Percentiles rank a stretch among this genome's conserved stretches.
These are phyloP conservation scores for Fregetta grallaria DNA, from an alignment of 2,113 vertebrate species.

Conservation along the genomic window DNA sequence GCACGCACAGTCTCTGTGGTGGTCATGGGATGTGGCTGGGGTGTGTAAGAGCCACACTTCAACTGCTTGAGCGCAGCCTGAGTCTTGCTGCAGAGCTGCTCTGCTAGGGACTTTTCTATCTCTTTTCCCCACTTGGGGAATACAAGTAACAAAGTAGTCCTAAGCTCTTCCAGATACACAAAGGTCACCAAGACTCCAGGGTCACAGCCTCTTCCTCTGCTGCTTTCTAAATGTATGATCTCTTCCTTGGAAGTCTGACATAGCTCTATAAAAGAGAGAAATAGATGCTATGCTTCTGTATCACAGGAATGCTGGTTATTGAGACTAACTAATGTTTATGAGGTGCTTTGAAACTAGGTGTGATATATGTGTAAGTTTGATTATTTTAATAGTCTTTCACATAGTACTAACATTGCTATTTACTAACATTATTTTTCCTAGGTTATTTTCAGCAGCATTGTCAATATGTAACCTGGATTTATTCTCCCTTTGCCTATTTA, in stretches of 20 bases:
- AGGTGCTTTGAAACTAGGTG: background rate
- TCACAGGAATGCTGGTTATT: background rate
- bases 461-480: background rate
- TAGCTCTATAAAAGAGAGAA: background rate
- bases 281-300: background rate
- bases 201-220: background rate
- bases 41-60: background rate
- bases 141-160: background rate
- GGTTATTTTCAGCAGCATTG: background rate
- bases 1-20: background rate
- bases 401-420: background rate
- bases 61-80: background rate
- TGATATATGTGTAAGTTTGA: background rate
- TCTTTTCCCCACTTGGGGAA: background rate
- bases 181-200: background rate
- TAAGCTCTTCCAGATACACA: background rate
- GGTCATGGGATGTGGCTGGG: background rate
- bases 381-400: background rate
- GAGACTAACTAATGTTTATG: background rate
- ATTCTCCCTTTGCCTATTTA: background rate
- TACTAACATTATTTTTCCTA: background rate
- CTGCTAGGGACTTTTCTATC: background rate
- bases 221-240: background rate
- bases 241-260: background rate
- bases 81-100: background rate